A percentile compares a stretch with the other conserved stretches of the same genome.
These are phyloP conservation scores for Nephrotoma guestfalica DNA, from an alignment of 2,888 invertebrate species.

Conservation along the genomic window DNA sequence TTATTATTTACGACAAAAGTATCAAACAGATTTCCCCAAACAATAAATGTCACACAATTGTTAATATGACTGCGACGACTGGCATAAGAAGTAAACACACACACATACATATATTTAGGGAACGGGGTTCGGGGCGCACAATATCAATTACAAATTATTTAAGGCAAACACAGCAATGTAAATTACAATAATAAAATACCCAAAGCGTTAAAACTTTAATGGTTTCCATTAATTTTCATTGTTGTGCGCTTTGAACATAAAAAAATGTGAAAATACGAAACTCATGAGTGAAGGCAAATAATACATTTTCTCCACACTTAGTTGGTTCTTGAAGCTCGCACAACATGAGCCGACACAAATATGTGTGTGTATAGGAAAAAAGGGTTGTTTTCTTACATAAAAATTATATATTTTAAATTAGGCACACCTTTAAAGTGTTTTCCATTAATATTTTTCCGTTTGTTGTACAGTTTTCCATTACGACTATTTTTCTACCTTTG, in stretches of 20 bases:
- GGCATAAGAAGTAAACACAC: not conserved
- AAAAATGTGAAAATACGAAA: not conserved
- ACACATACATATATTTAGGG: not conserved
- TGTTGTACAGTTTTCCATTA: not conserved
- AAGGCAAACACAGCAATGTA: not conserved
- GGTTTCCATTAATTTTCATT: not conserved
- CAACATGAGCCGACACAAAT: not conserved
- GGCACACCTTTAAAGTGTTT: not conserved
- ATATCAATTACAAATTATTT: not conserved
- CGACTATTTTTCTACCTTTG: not conserved
- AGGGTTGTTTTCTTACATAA: not conserved
- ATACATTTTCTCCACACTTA: not conserved
- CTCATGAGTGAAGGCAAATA: not conserved
- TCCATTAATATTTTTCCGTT: not conserved
- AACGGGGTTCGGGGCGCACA: not conserved
- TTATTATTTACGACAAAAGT: not conserved
- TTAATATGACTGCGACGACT: not conserved
- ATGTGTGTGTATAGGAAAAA: not conserved
- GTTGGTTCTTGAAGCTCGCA: not conserved
- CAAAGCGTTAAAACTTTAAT: not conserved
- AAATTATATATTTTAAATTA: not conserved
- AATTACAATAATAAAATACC: not conserved
- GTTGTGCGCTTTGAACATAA: not conserved
- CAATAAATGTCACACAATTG: not conserved
- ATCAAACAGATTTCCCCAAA: not conserved